Conservation (phyloP, 2,797 vertebrate genomes). For the Liparis tanakae region DNA sequence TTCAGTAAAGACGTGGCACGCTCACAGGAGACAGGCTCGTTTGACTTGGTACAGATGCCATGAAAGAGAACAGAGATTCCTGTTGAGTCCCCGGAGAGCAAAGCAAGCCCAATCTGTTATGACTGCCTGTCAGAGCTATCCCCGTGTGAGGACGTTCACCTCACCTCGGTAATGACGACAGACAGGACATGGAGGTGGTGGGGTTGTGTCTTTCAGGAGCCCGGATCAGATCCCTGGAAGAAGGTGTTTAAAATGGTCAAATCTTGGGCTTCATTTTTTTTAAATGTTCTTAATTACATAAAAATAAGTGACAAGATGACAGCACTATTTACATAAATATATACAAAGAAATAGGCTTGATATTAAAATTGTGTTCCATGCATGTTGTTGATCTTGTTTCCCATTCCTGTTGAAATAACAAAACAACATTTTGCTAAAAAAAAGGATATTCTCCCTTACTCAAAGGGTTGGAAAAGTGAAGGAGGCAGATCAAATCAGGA, state of each 20-base stretch:
- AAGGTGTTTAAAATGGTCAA: constrained; percentile 14
- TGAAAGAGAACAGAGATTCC: constrained; percentile 55
- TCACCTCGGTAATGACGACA: constrained; percentile 55
- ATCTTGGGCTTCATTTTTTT: constrained; percentile 2
- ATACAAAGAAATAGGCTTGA: neutral
- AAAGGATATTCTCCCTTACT: too few relatives aligned
- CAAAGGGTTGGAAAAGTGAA: constrained; percentile 2
- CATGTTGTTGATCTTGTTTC: neutral
- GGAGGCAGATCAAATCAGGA: constrained; percentile 4
- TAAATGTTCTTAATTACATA: constrained; percentile 12
- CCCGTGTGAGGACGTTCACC: constrained; percentile 47
- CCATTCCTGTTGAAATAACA: neutral
- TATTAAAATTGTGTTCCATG: neutral
- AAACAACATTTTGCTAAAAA: neutral
- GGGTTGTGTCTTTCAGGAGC: constrained; percentile 34
- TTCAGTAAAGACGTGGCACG: constrained; percentile 48
- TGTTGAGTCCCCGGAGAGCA: constrained; percentile 43
- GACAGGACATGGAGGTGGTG: constrained; percentile 45
- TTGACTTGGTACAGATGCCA: constrained; percentile 58
- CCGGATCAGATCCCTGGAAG: constrained; percentile 51
- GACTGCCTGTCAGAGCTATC: constrained; percentile 50
- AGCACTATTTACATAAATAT: neutral
- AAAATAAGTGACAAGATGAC: neutral
- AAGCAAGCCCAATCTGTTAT: constrained; percentile 51
- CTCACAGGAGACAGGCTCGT: constrained; percentile 52